phyloP scores from a whole-genome alignment of 2,888 invertebrate genomes.

The Chrysotoxum bicinctum region DNA sequence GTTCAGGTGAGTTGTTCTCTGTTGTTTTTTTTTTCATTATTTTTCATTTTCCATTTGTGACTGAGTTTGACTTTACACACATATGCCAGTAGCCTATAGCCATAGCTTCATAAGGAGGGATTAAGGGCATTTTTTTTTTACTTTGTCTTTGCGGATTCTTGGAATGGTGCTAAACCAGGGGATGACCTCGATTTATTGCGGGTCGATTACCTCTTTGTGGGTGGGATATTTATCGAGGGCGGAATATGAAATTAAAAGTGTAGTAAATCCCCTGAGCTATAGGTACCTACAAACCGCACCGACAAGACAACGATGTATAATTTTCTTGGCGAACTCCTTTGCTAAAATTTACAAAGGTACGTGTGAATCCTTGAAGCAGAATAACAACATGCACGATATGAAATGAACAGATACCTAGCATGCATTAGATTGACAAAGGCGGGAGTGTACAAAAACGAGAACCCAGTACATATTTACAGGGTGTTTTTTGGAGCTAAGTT shows the following conservation, averaged over 20 bases:
- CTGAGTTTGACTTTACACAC: background rate
- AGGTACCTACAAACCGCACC: background rate
- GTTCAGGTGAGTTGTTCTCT: constrained; percentile 78
- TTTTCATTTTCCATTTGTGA: background rate
- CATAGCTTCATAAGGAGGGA: background rate
- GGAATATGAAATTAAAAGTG: constrained; percentile 58
- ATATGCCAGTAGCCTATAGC: background rate
- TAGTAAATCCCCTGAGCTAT: constrained; percentile 27
- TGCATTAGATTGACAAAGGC: constrained; percentile 34
- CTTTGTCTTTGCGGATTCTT: constrained; percentile 6
- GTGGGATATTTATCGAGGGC: constrained; percentile 7
- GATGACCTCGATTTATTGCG: constrained; percentile 70
- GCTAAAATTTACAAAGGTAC: background rate
- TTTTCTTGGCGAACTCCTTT: constrained; percentile 13
- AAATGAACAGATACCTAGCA: constrained; percentile 39
- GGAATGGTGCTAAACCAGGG: constrained; percentile 65
- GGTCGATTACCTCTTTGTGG: constrained; percentile 68
- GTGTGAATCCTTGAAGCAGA: constrained; percentile 39
- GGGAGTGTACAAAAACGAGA: background rate
- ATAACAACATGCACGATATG: constrained; percentile 31
- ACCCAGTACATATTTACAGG: background rate
- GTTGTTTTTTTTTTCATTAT: background rate
- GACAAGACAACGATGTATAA: constrained; percentile 3
- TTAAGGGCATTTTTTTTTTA: constrained; percentile 40
- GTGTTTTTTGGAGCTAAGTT: background rate